phyloP scores from a whole-genome alignment of 92 coral and sea anemone genomes.

The Zoanthus gigantus region DNA sequence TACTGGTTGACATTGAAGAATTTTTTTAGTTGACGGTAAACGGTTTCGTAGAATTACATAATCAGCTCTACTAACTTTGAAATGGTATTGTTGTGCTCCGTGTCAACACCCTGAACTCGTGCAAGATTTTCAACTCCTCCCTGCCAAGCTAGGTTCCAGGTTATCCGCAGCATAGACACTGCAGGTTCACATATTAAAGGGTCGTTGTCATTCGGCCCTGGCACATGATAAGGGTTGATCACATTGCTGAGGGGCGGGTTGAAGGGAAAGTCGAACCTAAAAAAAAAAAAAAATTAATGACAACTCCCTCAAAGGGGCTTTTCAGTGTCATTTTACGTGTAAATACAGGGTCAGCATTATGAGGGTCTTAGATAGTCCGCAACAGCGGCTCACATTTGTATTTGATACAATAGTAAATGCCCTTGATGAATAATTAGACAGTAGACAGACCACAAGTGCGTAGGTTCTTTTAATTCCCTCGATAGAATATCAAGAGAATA shows the following conservation, averaged over 20 bases:
- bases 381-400: too few species aligned
- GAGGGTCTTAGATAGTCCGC: too few species aligned
- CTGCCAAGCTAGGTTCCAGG: conserved; percentile 97
- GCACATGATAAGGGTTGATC: conserved; percentile 72
- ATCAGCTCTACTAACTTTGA: conserved; percentile 46
- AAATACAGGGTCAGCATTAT: too few species aligned
- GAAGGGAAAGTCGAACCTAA: conserved; percentile 89
- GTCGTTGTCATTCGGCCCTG: conserved; percentile 70
- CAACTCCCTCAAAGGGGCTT: too few species aligned
- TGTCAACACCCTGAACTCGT: conserved; percentile 72
- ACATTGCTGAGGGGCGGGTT: conserved; percentile 75
- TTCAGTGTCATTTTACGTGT: too few species aligned
- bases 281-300: not conserved
- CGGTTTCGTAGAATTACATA: not conserved
- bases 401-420: too few species aligned
- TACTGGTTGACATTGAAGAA: not conserved
- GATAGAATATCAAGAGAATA: too few species aligned
- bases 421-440: too few species aligned
- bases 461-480: too few species aligned
- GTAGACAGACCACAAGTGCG: too few species aligned
- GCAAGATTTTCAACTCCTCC: conserved; percentile 78
- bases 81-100: conserved; percentile 21
- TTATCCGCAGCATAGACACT: conserved; percentile 81
- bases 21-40: not conserved
- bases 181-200: conserved; percentile 82